Evolutionary conservation across 2,797 vertebrate genomes (phyloP), one percentile per base, ranked within the genome.

Genomic region (Artibeus lituratus): DNA sequence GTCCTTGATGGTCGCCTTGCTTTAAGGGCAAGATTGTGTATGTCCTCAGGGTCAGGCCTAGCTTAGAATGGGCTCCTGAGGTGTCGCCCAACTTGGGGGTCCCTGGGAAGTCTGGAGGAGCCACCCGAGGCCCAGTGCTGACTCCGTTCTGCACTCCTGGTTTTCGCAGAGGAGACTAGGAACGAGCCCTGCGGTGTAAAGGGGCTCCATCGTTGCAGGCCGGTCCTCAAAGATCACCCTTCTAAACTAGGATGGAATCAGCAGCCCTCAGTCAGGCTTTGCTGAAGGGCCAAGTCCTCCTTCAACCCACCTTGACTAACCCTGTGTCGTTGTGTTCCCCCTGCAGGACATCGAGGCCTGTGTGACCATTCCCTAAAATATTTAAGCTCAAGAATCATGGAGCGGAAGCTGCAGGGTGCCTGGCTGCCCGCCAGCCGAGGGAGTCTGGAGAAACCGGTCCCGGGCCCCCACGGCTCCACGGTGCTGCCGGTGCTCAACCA

Each of bases 341-440:
- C 87, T 97, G 92, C 97, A 99, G 99, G 98, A 77, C 97, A 97
- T 47, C 97, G 96, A 57, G 96, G 93, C 73, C 96, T 98, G 1
- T 96, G 98, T 86, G 96, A 98, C 37, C 99, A 98, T 76, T 98
- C 96, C 0, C 96, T 98, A 6, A 98, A 96, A 47, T 97, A 95
- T 4, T 37, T 98, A 74, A 98, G 96, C 87, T 98, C 98, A 0
- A 98, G 98, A 97, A 97, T 96, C 32, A 97, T 97, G 10, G 98
- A 98, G 72, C 95, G 97, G 77, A 98, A 98, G 91, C 88, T 98
- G 16, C 97, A 98, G 96, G 92, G 98, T 95, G 93, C 98, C 72
- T 90, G 99, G 98, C 98, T 98, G 98, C 96, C 97, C 37, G 86
- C 97, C 2, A 97, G 97, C 70, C 96, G 55, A 92, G 98, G 98